Base-by-base conservation (phyloP, 2,797 vertebrate genomes). In the Moxostoma hubbsi region DNA sequence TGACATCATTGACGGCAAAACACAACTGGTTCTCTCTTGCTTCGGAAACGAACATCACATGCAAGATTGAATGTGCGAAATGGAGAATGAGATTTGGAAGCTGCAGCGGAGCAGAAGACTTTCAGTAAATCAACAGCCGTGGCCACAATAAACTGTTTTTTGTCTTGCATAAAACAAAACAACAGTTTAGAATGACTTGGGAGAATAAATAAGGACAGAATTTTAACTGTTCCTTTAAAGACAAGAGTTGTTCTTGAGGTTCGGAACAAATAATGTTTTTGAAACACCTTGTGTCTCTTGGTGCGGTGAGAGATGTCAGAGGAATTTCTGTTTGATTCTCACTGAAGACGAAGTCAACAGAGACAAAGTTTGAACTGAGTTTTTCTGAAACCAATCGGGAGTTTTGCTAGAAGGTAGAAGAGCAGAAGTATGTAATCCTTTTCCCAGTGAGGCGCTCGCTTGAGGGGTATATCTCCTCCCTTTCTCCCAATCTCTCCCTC, bases 321-420 rank as follows among this genome's bases (percentile, higher is more conserved):
- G 63, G 54, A 73, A 73, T 62, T 78, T 77, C 36, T 79, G 67
- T 82, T 81, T 81, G 74, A 84, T 75, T 77, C 69, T 68, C 58
- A 65, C 54, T 50, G 16, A 54, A 73, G 83, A 83, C 47, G 54
- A 82, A 81, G 73, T 84, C 76, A 46, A 53, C 67, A 75, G 78
- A 80, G 78, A 80, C 68, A 65, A 81, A 82, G 82, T 86, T 83
- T 83, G 83, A 36, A 81, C 82, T 82, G 75, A 84, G 80, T 85
- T 85, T 36, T 81, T 78, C 75, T 67, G 82, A 82, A 72, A 77
- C 79, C 74, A 67, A 73, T 81, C 58, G 79, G 74, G 82, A 79
- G 69, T 83, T 59, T 64, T 49, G 73, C 84, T 82, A 71, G 80
- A 84, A 84, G 82, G 81, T 83, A 77, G 67, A 68, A 75, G 50